These are phyloP conservation scores for Rhinella marina DNA, from an alignment of 2,797 vertebrate species.

Conservation along the genomic window DNA sequence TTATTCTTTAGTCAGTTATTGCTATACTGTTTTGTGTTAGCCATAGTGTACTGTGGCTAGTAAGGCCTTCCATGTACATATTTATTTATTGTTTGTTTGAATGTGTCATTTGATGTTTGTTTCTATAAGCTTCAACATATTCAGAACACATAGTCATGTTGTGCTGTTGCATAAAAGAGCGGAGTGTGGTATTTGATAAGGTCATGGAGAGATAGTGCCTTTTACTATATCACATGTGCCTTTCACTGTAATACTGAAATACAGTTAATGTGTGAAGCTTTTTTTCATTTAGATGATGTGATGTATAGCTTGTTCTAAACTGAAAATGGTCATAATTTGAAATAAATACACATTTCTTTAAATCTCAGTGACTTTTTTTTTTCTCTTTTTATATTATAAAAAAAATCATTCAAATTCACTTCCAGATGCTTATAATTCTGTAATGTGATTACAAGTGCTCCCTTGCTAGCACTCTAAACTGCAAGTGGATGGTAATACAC, in stretches of 20 bases:
- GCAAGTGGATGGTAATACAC: too few relatives aligned
- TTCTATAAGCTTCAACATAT: slow-evolving; percentile 65
- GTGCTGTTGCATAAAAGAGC: background rate
- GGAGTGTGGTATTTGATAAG: slow-evolving; percentile 16
- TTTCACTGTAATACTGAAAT: slow-evolving; percentile 36
- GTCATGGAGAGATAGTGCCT: background rate
- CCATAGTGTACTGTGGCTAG: slow-evolving; percentile 60
- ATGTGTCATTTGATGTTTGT: slow-evolving; percentile 68
- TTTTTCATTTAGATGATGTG: slow-evolving; percentile 65
- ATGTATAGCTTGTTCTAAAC: slow-evolving; percentile 69
- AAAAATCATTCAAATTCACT: background rate
- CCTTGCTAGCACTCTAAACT: too few relatives aligned
- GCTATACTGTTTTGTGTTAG: slow-evolving; percentile 25
- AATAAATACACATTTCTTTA: slow-evolving; percentile 71
- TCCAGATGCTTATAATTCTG: background rate
- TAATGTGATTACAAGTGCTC: too few relatives aligned
- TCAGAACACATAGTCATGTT: slow-evolving; percentile 63
- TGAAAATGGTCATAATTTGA: slow-evolving; percentile 69
- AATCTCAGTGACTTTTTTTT: background rate
- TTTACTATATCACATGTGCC: slow-evolving; percentile 32
- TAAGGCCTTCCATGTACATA: slow-evolving; percentile 76
- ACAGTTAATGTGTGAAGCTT: slow-evolving; percentile 63
- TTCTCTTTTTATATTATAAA: too few relatives aligned
- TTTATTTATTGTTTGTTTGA: slow-evolving; percentile 81
- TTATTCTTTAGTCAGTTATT: slow-evolving; percentile 39